Conservation (phyloP, 2,113 vertebrate species). For the Microcebus tavaratra region DNA sequence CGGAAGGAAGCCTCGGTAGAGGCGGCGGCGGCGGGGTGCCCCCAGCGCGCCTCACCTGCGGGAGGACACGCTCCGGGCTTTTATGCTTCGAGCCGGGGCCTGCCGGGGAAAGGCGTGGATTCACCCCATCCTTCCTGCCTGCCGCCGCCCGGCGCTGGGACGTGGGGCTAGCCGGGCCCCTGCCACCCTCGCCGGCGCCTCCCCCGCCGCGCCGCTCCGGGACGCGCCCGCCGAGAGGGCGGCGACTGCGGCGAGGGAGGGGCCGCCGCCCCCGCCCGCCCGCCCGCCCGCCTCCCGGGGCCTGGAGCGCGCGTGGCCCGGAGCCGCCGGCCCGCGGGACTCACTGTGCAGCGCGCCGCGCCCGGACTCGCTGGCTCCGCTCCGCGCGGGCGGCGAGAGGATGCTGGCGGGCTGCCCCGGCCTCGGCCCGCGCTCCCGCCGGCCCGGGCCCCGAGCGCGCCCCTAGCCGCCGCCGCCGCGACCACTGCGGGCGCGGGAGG, state of each 20-base stretch:
- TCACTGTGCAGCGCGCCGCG: constrained; percentile 44
- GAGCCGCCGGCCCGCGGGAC: constrained; percentile 41
- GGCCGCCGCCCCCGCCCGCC: constrained; percentile 5
- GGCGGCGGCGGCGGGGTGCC: not conserved
- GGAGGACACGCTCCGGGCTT: not conserved
- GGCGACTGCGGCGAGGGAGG: constrained; percentile 46
- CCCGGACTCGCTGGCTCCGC: constrained; percentile 36
- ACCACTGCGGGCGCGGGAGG: not conserved
- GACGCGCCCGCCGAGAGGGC: constrained; percentile 35
- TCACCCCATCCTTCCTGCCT: not conserved
- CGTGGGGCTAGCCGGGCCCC: not conserved
- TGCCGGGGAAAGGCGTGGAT: not conserved
- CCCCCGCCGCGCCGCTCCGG: not conserved
- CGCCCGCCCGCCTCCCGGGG: constrained; percentile 56
- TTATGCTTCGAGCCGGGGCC: not conserved
- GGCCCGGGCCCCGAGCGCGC: constrained; percentile 25
- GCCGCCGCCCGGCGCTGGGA: not conserved
- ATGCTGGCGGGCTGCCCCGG: constrained; percentile 68
- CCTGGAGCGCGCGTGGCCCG: constrained; percentile 66
- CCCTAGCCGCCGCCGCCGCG: not conserved
- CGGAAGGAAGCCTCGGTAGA: constrained; percentile 30
- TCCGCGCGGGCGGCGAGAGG: constrained; percentile 26
- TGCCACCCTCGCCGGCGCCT: not conserved
- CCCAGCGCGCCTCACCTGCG: constrained; percentile 51
- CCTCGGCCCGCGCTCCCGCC: constrained; percentile 59